Conservation (phyloP, 2,888 invertebrate genomes). For the Cyrtodaria siliqua region DNA sequence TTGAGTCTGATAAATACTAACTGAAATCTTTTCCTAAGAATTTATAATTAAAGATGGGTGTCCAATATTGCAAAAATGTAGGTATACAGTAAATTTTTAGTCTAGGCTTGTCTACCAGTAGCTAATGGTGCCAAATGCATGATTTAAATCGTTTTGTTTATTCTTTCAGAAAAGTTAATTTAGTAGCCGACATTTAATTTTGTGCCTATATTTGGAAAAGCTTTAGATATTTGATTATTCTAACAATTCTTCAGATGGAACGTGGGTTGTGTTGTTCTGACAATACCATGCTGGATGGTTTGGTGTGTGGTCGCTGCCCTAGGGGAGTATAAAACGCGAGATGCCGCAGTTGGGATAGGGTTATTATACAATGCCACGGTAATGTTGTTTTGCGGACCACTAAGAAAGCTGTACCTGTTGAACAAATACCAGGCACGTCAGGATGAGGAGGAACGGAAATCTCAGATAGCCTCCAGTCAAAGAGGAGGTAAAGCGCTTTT, state of each 20-base stretch:
- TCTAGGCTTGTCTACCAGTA: too few relatives aligned
- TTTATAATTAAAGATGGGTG: too few relatives aligned
- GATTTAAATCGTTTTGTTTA: too few relatives aligned
- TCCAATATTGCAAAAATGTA: too few relatives aligned
- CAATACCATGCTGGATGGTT: conserved; percentile 84
- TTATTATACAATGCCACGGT: conserved; percentile 85
- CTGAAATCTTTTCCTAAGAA: too few relatives aligned
- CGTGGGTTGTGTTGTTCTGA: conserved; percentile 83
- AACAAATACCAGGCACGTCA: conserved; percentile 74
- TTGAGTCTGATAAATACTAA: too few relatives aligned
- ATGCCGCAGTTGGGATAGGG: conserved; percentile 85
- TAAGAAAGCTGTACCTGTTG: conserved; percentile 85
- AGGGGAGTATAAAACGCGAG: conserved; percentile 81
- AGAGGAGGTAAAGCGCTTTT: conserved; percentile 35
- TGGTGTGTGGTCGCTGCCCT: conserved; percentile 85
- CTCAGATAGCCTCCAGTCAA: conserved; percentile 42
- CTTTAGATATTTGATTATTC: too few relatives aligned
- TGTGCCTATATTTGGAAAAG: too few relatives aligned
- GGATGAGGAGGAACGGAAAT: conserved; percentile 74
- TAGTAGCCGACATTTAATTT: too few relatives aligned
- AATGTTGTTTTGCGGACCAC: conserved; percentile 84
- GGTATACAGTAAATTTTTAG: too few relatives aligned
- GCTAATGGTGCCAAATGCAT: too few relatives aligned
- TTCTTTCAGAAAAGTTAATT: too few relatives aligned
- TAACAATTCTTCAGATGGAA: conserved; percentile 85